Conservation (phyloP, 1,140 invertebrate species). For the Drosophila tsacasi region DNA sequence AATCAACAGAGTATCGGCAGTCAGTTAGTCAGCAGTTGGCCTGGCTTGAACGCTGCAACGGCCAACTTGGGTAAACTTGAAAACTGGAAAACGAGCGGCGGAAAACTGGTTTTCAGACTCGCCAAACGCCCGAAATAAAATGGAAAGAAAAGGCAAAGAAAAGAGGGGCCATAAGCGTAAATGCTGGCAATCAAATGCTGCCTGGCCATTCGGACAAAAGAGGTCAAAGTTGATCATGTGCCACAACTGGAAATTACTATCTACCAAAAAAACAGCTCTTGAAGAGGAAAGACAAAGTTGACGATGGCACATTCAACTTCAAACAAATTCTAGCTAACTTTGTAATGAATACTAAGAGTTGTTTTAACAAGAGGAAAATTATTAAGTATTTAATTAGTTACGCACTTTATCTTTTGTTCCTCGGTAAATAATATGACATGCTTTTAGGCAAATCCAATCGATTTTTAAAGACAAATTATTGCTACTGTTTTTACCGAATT, state of each 20-base stretch:
- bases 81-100: slow-evolving; percentile 64
- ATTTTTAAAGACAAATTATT: not conserved
- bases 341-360: not conserved
- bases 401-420: not conserved
- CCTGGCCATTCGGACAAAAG: slow-evolving; percentile 68
- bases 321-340: no score
- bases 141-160: slow-evolving; percentile 47
- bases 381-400: not conserved
- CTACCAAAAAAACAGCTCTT: slow-evolving; percentile 2
- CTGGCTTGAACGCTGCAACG: slow-evolving; percentile 32
- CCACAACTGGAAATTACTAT: slow-evolving; percentile 46
- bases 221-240: slow-evolving; percentile 77
- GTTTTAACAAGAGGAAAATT: not conserved
- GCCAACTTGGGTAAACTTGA: slow-evolving; percentile 72
- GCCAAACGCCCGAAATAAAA: slow-evolving; percentile 71
- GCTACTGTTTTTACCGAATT: not conserved
- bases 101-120: slow-evolving; percentile 69
- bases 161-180: slow-evolving; percentile 66
- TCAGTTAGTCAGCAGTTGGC: slow-evolving; percentile 60
- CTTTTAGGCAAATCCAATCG: not conserved
- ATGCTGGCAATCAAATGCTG: slow-evolving; percentile 75
- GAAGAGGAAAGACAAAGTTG: not conserved
- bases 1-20: slow-evolving; percentile 35
- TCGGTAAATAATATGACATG: not conserved
- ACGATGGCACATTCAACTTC: not conserved